Evolutionary conservation across 2,888 invertebrate species (phyloP).

Genomic region (Ptychoptera contaminata): DNA sequence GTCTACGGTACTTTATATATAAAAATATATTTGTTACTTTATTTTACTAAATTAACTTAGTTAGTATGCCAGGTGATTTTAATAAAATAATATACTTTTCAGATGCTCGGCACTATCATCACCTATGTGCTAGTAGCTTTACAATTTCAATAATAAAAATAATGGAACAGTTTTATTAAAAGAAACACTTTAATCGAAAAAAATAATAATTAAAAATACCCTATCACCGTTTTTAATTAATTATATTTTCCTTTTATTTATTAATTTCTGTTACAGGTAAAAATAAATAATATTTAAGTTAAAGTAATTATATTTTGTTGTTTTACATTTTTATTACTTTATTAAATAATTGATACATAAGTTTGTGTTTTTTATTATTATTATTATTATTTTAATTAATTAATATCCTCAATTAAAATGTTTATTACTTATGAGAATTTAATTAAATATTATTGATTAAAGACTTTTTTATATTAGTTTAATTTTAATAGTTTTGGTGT

Average conservation of each 20-base stretch:
- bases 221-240: background rate
- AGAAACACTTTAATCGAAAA: background rate
- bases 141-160: constrained; percentile 1
- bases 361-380: no score
- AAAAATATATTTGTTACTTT: background rate
- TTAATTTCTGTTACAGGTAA: background rate
- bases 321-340: background rate
- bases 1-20: background rate
- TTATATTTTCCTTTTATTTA: background rate
- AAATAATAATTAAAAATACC: background rate
- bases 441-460: no score
- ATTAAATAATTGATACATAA: no score
- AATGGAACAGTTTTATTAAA: background rate
- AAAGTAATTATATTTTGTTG: background rate
- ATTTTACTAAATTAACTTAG: no score
- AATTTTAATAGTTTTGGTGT: no score
- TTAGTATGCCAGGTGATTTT: no score
- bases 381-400: no score
- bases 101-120: constrained; percentile 4
- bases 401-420: no score
- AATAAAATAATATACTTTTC: no score
- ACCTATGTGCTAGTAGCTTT: constrained; percentile 1
- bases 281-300: no score
- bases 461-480: no score
- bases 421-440: no score